Evolutionary conservation across 2,113 vertebrate species (phyloP).

Genomic region (Brienomyrus longianalis): DNA sequence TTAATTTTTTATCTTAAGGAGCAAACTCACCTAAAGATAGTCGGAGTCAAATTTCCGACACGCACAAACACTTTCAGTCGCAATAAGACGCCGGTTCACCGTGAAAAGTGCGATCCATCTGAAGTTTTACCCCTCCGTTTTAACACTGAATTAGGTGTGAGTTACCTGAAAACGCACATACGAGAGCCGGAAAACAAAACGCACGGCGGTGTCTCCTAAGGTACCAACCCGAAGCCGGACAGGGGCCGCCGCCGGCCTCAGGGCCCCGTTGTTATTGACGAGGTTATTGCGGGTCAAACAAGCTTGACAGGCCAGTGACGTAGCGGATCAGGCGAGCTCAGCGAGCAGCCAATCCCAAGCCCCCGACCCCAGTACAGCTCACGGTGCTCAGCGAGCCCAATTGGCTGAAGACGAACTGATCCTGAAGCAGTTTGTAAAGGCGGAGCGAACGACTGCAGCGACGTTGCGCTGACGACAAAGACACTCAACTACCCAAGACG

Average conservation of each 20-base stretch:
- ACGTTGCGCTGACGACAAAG: background rate
- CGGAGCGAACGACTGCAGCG: background rate
- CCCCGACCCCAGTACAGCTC: too few species aligned
- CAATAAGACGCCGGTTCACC: background rate
- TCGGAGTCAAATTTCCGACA: slow-evolving; percentile 12
- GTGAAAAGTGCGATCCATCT: background rate
- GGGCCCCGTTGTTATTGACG: background rate
- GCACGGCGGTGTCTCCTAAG: background rate
- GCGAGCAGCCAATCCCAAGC: slow-evolving; percentile 19
- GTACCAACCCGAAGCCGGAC: background rate
- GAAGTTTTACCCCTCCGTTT: background rate
- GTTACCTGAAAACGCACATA: background rate
- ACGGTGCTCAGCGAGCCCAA: background rate
- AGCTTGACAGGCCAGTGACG: slow-evolving; percentile 14
- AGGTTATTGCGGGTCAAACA: slow-evolving; percentile 15
- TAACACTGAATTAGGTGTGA: background rate
- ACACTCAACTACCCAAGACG: background rate
- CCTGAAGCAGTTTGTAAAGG: background rate
- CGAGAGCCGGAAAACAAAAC: background rate
- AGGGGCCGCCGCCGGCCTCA: background rate
- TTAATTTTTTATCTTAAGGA: background rate
- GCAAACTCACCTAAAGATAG: background rate
- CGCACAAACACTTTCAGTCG: background rate
- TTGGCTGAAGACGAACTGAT: background rate
- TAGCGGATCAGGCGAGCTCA: slow-evolving; percentile 11